Conservation (phyloP, 2,888 invertebrate species). For the Conus canariensis region DNA sequence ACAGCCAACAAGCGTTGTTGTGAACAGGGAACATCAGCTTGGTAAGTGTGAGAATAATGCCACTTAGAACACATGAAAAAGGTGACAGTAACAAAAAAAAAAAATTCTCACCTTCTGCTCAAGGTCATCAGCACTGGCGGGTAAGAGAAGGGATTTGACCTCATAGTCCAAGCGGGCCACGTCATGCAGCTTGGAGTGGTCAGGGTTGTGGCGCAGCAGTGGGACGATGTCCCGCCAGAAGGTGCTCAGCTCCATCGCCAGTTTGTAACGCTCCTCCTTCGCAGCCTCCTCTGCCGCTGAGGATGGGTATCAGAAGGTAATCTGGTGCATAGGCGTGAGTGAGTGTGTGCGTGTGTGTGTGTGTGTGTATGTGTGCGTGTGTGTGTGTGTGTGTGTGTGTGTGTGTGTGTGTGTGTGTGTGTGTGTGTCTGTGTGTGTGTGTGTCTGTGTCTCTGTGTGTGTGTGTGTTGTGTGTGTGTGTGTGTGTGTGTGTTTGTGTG, state of each 20-base stretch:
- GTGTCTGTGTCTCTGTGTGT: not conserved
- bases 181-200: constrained; percentile 69
- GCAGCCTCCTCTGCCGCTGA: constrained; percentile 66
- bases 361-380: no score
- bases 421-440: no score
- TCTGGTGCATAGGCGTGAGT: not conserved
- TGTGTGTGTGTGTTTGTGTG: no score
- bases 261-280: constrained; percentile 55
- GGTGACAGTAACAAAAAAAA: no score
- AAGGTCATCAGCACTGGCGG: constrained; percentile 69
- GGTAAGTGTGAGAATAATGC: no score
- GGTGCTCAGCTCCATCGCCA: constrained; percentile 63
- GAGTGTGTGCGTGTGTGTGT: not conserved
- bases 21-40: no score
- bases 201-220: constrained; percentile 68
- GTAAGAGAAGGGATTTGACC: constrained; percentile 70
- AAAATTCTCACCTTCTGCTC: constrained; percentile 71
- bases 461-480: no score
- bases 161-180: constrained; percentile 73
- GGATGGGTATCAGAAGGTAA: not conserved
- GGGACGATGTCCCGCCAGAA: constrained; percentile 75
- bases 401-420: no score
- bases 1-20: no score
- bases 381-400: no score
- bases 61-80: no score